Conservation (phyloP, 2,797 vertebrate species). For the Masticophis lateralis region DNA sequence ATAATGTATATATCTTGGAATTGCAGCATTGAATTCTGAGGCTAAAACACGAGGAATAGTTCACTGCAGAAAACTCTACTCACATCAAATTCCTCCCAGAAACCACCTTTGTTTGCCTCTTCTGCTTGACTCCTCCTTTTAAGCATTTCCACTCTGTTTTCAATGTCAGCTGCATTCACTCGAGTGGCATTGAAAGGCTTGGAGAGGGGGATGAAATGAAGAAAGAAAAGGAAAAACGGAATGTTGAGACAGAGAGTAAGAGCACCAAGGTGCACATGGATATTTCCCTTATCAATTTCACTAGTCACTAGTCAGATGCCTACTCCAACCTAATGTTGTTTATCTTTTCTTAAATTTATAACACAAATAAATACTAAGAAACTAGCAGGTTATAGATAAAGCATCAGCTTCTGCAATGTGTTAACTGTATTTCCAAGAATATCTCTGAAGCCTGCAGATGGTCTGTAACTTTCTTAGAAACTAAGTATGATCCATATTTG, state of each 20-base stretch:
- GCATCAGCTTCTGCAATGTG: neutral
- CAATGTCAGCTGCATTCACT: conserved; percentile 91
- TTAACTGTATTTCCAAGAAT: neutral
- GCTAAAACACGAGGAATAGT: neutral
- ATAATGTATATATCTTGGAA: neutral
- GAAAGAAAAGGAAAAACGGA: neutral
- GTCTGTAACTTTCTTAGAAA: neutral
- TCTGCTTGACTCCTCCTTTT: conserved; percentile 77
- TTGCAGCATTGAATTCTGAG: neutral
- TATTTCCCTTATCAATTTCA: neutral
- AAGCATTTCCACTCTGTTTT: conserved; percentile 86
- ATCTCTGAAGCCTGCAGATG: neutral
- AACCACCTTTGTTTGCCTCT: conserved; percentile 88
- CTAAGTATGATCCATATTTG: neutral
- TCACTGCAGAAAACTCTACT: conserved; percentile 43
- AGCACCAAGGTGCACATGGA: neutral
- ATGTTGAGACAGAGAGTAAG: neutral
- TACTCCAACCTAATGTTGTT: neutral
- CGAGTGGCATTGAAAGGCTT: conserved; percentile 92
- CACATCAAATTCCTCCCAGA: conserved; percentile 99
- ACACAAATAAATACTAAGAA: neutral
- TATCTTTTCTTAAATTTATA: neutral
- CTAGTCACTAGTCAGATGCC: neutral
- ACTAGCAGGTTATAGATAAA: neutral
- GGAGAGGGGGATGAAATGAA: neutral